A percentile compares a stretch with the other conserved stretches of the same genome.
These are phyloP conservation scores for Drosophila pullipes DNA, from an alignment of 2,888 invertebrate genomes.

Conservation along the genomic window DNA sequence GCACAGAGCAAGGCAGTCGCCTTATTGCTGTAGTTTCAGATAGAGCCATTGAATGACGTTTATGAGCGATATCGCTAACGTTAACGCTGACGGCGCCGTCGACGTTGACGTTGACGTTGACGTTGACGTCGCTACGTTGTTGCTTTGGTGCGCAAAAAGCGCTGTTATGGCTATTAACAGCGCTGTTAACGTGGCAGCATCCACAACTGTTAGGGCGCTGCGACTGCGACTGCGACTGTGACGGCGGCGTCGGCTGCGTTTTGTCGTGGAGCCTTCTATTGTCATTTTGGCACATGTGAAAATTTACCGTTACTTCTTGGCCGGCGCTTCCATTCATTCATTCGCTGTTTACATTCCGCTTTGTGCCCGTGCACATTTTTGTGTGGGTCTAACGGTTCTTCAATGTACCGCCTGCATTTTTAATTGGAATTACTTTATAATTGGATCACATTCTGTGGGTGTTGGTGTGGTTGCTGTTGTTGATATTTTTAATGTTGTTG, in stretches of 20 bases:
- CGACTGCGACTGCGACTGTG: constrained; percentile 34
- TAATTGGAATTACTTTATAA: constrained; percentile 26
- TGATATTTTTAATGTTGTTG: not conserved
- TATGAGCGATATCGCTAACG: constrained; percentile 71
- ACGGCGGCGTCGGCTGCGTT: constrained; percentile 28
- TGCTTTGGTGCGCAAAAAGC: constrained; percentile 54
- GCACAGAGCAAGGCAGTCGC: constrained; percentile 12
- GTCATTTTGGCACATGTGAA: constrained; percentile 82
- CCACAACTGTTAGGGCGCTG: constrained; percentile 56
- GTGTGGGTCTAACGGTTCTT: constrained; percentile 43
- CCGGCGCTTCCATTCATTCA: constrained; percentile 77
- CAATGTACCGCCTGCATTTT: constrained; percentile 32
- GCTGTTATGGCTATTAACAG: constrained; percentile 44
- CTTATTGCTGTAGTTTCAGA: constrained; percentile 68
- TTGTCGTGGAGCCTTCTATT: constrained; percentile 63
- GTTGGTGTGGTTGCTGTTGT: not conserved
- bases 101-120: not conserved
- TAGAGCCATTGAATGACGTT: constrained; percentile 79
- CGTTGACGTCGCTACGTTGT: constrained; percentile 5
- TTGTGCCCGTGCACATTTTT: constrained; percentile 55
- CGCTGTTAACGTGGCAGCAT: constrained; percentile 52
- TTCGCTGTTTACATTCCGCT: constrained; percentile 82
- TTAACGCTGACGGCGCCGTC: constrained; percentile 13
- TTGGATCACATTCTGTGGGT: constrained; percentile 6
- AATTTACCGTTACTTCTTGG: constrained; percentile 81